Evolutionary conservation across 2,797 vertebrate genomes (phyloP), one percentile per base, ranked within the genome.

Genomic region (Aulostomus chinensis): DNA sequence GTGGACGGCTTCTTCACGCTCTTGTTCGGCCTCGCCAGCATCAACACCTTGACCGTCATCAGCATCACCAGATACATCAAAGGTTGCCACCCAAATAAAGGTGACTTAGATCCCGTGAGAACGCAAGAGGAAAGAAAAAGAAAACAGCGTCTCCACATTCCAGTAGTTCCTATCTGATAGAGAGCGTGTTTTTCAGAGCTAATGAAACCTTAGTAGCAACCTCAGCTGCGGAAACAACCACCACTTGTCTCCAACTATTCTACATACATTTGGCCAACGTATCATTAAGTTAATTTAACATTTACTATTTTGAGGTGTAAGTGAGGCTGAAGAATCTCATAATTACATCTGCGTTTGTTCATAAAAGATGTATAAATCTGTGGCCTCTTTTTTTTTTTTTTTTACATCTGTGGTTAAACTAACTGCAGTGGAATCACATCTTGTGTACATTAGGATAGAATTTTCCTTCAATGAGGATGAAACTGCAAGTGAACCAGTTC

Each of bases 41-140:
- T 96, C 85, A 94, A 94, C 80, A 96, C 95, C 8, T 84, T 96
- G 47, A 95, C 94, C 0, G 92, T 95, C 31, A 95, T 96, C 85
- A 96, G 94, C 31, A 62, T 96, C 76, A 95, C 92, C 36, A 90
- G 94, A 59, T 93, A 94, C 66, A 92, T 93, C 77, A 94, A 93
- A 73, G 91, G 90, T 57, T 94, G 93, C 40, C 93, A 92, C 60
- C 90, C 93, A 5, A 85, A 83, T 40, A 92, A 89, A 94, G 92
- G 92, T 93, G n/a, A n/a, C n/a, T n/a, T 83, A 90, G 78, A 49
- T 4, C 10, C 4, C 43, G 18, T 15, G 18, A 43, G 18, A 30
- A 34, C 26, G 17, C 13, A 13, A 16, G 4, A 22, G 20, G 30
- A 33, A 43, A 30, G 30, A 9, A 4, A 25, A 7, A 9, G 4